These are phyloP conservation scores for Athalia circularis DNA, from an alignment of 2,888 invertebrate genomes.

Conservation along the genomic window DNA sequence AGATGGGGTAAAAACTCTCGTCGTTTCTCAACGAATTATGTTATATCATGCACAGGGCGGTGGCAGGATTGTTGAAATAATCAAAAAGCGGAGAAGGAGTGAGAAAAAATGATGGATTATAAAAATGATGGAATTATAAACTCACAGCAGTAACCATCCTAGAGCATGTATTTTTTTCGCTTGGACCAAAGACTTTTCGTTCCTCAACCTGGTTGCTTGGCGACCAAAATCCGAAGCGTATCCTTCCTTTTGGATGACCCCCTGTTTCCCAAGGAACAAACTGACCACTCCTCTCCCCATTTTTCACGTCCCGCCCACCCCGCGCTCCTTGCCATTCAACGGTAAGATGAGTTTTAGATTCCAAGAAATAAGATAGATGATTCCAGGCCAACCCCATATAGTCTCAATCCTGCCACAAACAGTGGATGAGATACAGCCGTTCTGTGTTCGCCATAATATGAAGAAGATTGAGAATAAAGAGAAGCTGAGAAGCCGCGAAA, in stretches of 20 bases:
- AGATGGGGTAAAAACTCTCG: too few species aligned
- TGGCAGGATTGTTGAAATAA: background rate
- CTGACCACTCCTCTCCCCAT: slow-evolving; percentile 58
- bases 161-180: slow-evolving; percentile 33
- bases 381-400: background rate
- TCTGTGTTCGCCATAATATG: background rate
- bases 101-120: slow-evolving; percentile 46
- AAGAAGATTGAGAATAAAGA: slow-evolving; percentile 5
- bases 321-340: slow-evolving; percentile 22
- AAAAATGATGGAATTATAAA: slow-evolving; percentile 54
- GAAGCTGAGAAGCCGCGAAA: slow-evolving; percentile 17
- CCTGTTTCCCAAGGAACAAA: slow-evolving; percentile 66
- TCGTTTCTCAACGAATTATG: too few species aligned
- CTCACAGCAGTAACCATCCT: slow-evolving; percentile 41
- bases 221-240: slow-evolving; percentile 61
- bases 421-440: background rate
- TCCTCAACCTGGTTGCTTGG: slow-evolving; percentile 64
- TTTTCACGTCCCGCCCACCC: background rate
- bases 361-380: slow-evolving; percentile 27
- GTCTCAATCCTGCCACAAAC: background rate
- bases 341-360: slow-evolving; percentile 35
- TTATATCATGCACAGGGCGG: too few species aligned
- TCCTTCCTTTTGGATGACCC: slow-evolving; percentile 68
- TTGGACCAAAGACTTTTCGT: background rate
- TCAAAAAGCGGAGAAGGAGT: slow-evolving; percentile 12